These are phyloP conservation scores for Gambusia holbrooki DNA, from an alignment of 2,113 vertebrate species.

Conservation along the genomic window DNA sequence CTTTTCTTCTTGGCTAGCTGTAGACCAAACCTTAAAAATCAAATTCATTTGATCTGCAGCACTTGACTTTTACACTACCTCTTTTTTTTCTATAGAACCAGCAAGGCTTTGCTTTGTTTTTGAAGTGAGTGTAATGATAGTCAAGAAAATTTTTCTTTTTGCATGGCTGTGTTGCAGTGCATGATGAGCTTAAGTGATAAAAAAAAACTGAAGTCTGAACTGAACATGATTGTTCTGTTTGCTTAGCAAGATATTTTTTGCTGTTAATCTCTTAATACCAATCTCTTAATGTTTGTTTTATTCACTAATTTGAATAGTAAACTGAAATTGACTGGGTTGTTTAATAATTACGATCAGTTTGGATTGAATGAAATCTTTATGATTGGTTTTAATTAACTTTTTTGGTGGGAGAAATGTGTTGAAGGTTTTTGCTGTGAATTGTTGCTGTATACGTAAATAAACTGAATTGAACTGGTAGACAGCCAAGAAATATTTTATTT, in stretches of 20 bases:
- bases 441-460: not conserved
- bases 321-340: too few relatives aligned
- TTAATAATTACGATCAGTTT: not conserved
- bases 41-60: not conserved
- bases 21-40: not conserved
- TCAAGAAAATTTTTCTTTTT: not conserved
- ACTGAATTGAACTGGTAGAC: not conserved
- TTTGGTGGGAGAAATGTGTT: too few relatives aligned
- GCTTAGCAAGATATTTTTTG: not conserved
- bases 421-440: too few relatives aligned
- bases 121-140: not conserved
- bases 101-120: not conserved
- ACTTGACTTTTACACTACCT: not conserved
- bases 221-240: not conserved
- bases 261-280: not conserved
- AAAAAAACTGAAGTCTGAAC: not conserved
- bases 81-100: not conserved
- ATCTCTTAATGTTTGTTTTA: not conserved
- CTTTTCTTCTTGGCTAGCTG: not conserved
- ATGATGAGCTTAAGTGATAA: not conserved
- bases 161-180: not conserved
- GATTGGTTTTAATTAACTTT: not conserved
- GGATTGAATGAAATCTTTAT: not conserved
- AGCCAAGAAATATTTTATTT: not conserved
- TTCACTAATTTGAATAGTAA: too few relatives aligned